Percentiles rank a stretch among this genome's conserved stretches.
Conservation (phyloP, 2,888 invertebrate species). For the Agrotis exclamationis region DNA sequence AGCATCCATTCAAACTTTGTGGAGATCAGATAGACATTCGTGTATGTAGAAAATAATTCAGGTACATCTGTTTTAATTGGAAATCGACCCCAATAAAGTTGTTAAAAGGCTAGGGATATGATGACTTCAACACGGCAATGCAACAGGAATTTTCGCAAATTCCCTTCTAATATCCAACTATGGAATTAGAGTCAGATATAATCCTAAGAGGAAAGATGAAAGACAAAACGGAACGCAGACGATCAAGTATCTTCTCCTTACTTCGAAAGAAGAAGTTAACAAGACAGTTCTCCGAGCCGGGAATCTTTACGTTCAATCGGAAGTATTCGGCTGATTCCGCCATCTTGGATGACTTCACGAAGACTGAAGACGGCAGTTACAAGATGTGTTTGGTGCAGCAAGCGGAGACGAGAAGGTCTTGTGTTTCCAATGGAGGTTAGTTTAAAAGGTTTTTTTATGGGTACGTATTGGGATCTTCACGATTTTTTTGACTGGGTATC, state of each 20-base stretch:
- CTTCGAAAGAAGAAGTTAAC: conserved; percentile 82
- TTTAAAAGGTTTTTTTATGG: not conserved
- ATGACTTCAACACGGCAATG: not conserved
- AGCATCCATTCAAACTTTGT: too few relatives aligned
- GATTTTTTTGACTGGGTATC: too few relatives aligned
- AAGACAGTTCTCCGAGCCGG: conserved; percentile 82
- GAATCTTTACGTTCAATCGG: conserved; percentile 67
- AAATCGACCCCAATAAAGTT: not conserved
- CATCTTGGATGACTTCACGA: conserved; percentile 77
- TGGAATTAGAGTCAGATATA: conserved; percentile 76
- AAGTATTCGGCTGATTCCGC: conserved; percentile 85
- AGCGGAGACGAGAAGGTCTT: conserved; percentile 61
- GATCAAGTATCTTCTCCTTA: conserved; percentile 84
- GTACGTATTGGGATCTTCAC: too few relatives aligned
- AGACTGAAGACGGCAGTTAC: conserved; percentile 67
- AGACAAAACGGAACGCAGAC: conserved; percentile 76
- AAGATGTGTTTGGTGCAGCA: conserved; percentile 69
- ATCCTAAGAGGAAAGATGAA: conserved; percentile 74
- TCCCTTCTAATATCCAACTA: conserved; percentile 36
- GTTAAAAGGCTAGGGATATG: not conserved
- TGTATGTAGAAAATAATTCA: too few relatives aligned
- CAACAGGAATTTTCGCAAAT: not conserved
- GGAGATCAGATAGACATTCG: too few relatives aligned
- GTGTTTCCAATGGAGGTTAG: conserved; percentile 76
- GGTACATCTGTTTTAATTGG: not conserved